These are phyloP conservation scores for Poeciliopsis turrubarensis DNA, from an alignment of 2,113 vertebrate genomes.

Conservation along the genomic window DNA sequence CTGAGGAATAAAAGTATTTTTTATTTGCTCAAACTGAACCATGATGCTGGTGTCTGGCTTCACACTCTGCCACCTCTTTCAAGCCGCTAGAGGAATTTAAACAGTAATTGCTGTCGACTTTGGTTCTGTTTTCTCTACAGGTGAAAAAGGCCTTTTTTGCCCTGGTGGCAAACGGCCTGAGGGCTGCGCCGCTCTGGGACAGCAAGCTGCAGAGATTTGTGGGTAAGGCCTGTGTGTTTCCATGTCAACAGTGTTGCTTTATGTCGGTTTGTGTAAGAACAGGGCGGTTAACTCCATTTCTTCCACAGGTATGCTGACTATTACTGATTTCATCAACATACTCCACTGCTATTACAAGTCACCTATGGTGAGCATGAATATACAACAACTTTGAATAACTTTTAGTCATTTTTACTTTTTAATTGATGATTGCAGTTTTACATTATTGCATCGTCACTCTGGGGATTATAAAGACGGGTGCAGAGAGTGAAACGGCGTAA, in stretches of 20 bases:
- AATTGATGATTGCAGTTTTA: not conserved
- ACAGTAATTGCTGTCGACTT: not conserved
- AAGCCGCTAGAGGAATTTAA: no score
- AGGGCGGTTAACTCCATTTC: not conserved
- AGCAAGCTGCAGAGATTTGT: conserved; percentile 92
- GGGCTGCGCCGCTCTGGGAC: conserved; percentile 95
- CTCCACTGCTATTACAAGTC: conserved; percentile 95
- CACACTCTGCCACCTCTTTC: no score
- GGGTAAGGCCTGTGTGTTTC: conserved; percentile 79
- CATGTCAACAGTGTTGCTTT: rapidly evolving
- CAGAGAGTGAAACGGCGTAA: no score
- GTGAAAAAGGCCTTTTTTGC: conserved; percentile 96
- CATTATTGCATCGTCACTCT: not conserved
- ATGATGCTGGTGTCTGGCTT: no score
- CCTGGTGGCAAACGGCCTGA: conserved; percentile 89
- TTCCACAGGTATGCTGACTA: conserved; percentile 93
- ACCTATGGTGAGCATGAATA: conserved; percentile 86
- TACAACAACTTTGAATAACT: not conserved
- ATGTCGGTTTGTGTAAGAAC: not conserved
- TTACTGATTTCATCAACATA: conserved; percentile 98
- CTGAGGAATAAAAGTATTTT: not conserved
- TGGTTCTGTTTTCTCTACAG: conserved; percentile 64
- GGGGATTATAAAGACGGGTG: no score
- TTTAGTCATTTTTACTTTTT: not conserved
- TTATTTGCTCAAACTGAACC: no score